phyloP scores from a whole-genome alignment of 2,888 invertebrate species.

The Phorcus lineatus region DNA sequence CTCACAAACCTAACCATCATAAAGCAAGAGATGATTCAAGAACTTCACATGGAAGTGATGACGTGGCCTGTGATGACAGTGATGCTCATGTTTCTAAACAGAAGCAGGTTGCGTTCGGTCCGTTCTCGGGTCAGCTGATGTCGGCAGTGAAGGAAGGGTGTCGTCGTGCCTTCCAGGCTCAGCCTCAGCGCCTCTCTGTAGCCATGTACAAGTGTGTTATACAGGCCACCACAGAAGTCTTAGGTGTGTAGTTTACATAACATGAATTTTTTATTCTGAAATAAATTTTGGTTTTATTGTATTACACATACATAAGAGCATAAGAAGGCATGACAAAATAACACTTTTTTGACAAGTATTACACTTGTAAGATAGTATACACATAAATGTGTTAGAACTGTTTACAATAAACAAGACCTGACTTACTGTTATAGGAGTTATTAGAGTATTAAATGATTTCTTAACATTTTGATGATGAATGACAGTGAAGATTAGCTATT shows the following conservation, averaged over 20 bases:
- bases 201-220: constrained; percentile 94
- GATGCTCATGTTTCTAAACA: constrained; percentile 12
- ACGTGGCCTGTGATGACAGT: background rate
- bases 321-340: background rate
- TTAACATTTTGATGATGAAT: too few relatives aligned
- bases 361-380: too few relatives aligned
- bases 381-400: too few relatives aligned
- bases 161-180: constrained; percentile 89
- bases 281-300: background rate
- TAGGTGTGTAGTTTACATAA: constrained; percentile 81
- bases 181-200: constrained; percentile 92
- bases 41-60: background rate
- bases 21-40: background rate
- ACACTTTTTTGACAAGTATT: too few relatives aligned
- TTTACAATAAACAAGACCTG: too few relatives aligned
- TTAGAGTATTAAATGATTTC: too few relatives aligned
- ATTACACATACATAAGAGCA: background rate
- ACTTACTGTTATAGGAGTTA: too few relatives aligned
- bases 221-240: constrained; percentile 88
- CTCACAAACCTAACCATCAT: background rate
- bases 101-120: constrained; percentile 48
- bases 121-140: constrained; percentile 88
- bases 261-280: background rate
- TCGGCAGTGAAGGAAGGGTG: constrained; percentile 93
- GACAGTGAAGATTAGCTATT: too few relatives aligned